These are phyloP conservation scores for Chromis chromis DNA, from an alignment of 2,797 vertebrate species.

Conservation along the genomic window DNA sequence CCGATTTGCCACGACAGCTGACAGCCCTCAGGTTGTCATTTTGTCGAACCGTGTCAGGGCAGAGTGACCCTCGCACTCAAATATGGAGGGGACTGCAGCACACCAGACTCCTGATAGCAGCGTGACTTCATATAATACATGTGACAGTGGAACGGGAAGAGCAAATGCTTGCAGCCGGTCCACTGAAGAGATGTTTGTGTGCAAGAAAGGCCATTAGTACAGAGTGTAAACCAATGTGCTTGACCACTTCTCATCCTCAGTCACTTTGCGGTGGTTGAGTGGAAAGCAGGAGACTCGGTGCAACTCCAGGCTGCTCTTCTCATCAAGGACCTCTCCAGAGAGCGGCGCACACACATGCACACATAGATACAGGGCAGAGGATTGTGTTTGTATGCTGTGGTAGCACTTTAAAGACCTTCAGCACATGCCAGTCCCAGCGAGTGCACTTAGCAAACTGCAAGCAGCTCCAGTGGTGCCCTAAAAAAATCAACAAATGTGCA, in stretches of 20 bases:
- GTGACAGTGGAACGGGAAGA: neutral
- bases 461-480: slow-evolving; percentile 41
- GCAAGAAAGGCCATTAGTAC: slow-evolving; percentile 33
- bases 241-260: slow-evolving; percentile 35
- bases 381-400: slow-evolving; percentile 42
- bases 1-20: neutral
- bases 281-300: slow-evolving; percentile 35
- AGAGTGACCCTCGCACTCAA: neutral
- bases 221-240: slow-evolving; percentile 36
- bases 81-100: slow-evolving; percentile 7
- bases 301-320: slow-evolving; percentile 53
- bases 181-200: neutral
- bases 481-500: slow-evolving; percentile 47
- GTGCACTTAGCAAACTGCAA: slow-evolving; percentile 53
- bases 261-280: slow-evolving; percentile 47
- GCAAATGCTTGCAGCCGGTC: slow-evolving; percentile 7
- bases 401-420: slow-evolving; percentile 61
- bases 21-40: neutral
- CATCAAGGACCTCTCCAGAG: slow-evolving; percentile 58
- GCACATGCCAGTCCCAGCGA: slow-evolving; percentile 57
- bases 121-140: slow-evolving; percentile 17
- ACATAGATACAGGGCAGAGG: slow-evolving; percentile 16
- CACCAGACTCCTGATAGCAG: neutral
- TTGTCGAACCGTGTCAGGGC: neutral
- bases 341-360: neutral